Base-by-base conservation (phyloP, 2,797 vertebrate species). In the Alectoris magna region DNA sequence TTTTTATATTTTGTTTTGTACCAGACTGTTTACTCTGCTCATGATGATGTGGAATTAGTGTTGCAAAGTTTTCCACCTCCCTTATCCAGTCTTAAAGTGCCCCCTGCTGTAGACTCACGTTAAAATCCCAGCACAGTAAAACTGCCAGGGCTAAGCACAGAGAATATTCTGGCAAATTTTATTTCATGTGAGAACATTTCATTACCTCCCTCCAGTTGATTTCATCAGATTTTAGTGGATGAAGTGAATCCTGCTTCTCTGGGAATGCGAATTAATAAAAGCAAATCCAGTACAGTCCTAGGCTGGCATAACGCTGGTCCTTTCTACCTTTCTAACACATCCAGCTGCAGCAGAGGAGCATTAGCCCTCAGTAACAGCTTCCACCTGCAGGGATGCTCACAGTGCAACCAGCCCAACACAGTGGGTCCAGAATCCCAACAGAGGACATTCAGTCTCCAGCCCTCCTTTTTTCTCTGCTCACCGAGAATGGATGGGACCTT, bases 1-100 rank as follows among this genome's bases (percentile, higher is more conserved):
- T 97, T 98, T 98, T 97, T 96, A 97, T 96, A 95, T 97, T 97
- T 98, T 97, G 97, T 97, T 98, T 97, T 96, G 96, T 96, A 93
- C 94, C 91, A 93, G 93, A 96, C 94, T 97, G 96, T 97, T 98
- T 98, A 97, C 97, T 96, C 92, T 97, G 88, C 87, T 96, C 94
- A 89, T 94, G 93, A 95, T 90, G 91, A 94, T 84, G 62, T 81
- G 83, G 87, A 97, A 97, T 95, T 94, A 93, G 84, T 70, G 87
- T 88, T 76, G 88, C 67, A 36, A 84, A 91, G 69, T 67, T 71
- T 68, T 3, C 16, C 8, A 27, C 76, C 60, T 86, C 70, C 43
- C 87, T 95, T 93, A 51, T 5, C 29, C 93, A 58, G 96, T 98
- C 97, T 96, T 95, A 72, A 96, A 98, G 97, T 95, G 97, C 98